phyloP scores from a whole-genome alignment of 1,140 invertebrate species.

The Orius insidiosus region DNA sequence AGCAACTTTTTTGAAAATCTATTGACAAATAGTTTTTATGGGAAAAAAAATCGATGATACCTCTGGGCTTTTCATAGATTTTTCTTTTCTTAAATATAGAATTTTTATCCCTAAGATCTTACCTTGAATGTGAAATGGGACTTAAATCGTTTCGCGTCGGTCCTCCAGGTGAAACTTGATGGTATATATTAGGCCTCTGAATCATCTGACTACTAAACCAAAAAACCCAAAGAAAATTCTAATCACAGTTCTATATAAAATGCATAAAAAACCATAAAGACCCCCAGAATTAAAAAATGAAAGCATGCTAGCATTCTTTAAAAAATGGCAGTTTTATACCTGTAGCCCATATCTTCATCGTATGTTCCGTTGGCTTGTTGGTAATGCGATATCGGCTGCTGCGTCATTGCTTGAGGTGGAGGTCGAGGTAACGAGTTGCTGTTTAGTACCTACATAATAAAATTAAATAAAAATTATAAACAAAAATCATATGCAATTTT shows the following conservation, averaged over 20 bases:
- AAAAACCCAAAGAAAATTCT: conserved; percentile 6
- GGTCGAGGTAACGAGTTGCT: conserved; percentile 15
- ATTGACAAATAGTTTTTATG: too few relatives aligned
- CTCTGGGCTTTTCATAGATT: too few relatives aligned
- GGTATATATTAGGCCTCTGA: conserved; percentile 17
- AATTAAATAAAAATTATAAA: too few relatives aligned
- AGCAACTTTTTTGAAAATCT: too few relatives aligned
- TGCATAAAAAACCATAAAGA: too few relatives aligned
- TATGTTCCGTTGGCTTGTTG: conserved; percentile 22
- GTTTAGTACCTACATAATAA: conserved; percentile 10
- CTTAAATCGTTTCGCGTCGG: conserved; percentile 19
- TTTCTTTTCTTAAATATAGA: too few relatives aligned
- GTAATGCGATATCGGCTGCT: conserved; percentile 17
- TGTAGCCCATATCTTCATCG: conserved; percentile 24
- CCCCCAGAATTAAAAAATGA: too few relatives aligned
- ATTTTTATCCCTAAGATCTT: neutral
- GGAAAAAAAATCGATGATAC: too few relatives aligned
- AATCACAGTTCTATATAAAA: conserved; percentile 1
- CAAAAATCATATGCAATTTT: too few relatives aligned
- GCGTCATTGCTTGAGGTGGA: conserved; percentile 13
- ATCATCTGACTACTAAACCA: conserved; percentile 10
- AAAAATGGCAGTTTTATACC: conserved; percentile 15
- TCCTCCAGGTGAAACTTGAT: conserved; percentile 19
- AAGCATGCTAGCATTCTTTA: too few relatives aligned
- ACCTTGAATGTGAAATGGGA: conserved; percentile 15